Evolutionary conservation across 2,113 vertebrate species (phyloP).

Genomic region (Edolisoma coerulescens): DNA sequence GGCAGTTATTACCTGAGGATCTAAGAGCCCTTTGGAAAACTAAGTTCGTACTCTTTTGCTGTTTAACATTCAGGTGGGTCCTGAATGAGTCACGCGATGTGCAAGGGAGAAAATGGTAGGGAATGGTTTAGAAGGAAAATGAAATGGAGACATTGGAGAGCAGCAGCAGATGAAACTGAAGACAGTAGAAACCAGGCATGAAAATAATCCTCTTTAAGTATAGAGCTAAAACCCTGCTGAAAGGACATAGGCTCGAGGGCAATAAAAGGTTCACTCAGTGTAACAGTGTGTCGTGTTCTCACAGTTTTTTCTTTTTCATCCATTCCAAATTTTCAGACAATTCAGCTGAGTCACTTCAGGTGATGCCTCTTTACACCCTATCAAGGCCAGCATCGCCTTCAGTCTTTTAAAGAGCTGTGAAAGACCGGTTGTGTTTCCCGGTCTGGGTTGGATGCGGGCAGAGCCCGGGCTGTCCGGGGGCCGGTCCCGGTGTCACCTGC

Average conservation of each 20-base stretch:
- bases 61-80: background rate
- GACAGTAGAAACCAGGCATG: background rate
- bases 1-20: background rate
- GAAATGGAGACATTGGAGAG: background rate
- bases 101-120: background rate
- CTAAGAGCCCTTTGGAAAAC: background rate
- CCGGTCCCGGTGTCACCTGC: background rate
- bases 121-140: background rate
- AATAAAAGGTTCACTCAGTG: background rate
- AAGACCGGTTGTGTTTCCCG: background rate
- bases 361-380: background rate
- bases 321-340: background rate
- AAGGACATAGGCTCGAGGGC: background rate
- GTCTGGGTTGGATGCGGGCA: background rate
- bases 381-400: background rate
- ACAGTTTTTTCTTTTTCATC: background rate
- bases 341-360: background rate
- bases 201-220: background rate
- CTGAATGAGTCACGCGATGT: background rate
- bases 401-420: background rate
- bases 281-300: background rate
- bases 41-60: background rate
- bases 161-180: background rate
- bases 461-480: background rate
- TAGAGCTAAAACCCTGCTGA: background rate